phyloP scores from a whole-genome alignment of 2,797 vertebrate genomes.

The Bucorvus abyssinicus region DNA sequence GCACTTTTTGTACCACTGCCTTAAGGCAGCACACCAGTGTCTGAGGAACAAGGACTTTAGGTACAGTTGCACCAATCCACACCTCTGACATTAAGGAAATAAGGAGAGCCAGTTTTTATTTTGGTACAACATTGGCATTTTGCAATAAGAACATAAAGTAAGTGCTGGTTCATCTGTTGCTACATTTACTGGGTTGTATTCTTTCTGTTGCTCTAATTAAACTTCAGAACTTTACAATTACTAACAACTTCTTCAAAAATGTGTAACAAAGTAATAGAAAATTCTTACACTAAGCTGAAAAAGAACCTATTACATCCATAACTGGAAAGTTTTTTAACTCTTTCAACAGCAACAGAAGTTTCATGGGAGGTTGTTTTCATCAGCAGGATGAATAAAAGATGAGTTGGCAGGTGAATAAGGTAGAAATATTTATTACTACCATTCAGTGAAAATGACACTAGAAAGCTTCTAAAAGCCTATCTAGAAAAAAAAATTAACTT shows the following conservation, averaged over 20 bases:
- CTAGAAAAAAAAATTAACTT: slow-evolving; percentile 16
- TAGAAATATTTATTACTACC: slow-evolving; percentile 56
- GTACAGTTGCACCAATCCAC: background rate
- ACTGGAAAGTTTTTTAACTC: background rate
- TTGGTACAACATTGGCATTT: background rate
- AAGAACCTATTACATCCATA: background rate
- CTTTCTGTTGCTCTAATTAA: background rate
- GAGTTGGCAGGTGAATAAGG: slow-evolving; percentile 30
- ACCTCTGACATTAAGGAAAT: background rate
- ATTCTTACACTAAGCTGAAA: background rate
- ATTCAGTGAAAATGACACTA: background rate
- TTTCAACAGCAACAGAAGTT: slow-evolving; percentile 25
- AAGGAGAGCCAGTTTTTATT: background rate
- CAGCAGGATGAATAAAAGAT: slow-evolving; percentile 64
- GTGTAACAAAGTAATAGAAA: background rate
- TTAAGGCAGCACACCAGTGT: too few species aligned
- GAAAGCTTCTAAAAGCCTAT: slow-evolving; percentile 1
- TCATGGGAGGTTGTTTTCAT: slow-evolving; percentile 20
- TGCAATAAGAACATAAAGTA: background rate
- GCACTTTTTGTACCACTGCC: background rate
- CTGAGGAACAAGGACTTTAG: background rate
- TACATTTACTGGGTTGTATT: background rate
- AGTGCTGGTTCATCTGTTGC: background rate
- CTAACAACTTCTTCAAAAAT: background rate
- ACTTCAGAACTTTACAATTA: background rate